Evolutionary conservation across 2,888 invertebrate species (phyloP).

Genomic region (Zaprionus lineosus): DNA sequence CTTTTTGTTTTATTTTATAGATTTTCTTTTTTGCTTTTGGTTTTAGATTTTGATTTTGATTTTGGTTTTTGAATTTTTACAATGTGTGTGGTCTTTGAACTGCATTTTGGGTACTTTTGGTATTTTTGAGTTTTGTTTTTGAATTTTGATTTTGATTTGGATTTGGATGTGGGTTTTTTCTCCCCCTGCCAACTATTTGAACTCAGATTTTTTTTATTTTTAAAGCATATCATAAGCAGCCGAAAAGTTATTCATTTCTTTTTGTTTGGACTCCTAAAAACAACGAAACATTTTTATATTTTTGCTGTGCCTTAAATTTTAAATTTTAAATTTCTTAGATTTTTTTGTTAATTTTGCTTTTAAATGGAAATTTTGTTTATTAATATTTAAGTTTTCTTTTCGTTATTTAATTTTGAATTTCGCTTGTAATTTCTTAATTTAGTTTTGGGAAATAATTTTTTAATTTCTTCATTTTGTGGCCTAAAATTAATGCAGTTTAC

Average conservation of each 20-base stretch:
- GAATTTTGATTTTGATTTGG: conserved; percentile 46
- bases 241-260: conserved; percentile 49
- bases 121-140: conserved; percentile 28
- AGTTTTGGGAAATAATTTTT: conserved; percentile 39
- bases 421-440: conserved; percentile 41
- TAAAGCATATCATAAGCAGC: conserved; percentile 61
- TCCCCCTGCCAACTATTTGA: conserved; percentile 41
- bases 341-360: conserved; percentile 45
- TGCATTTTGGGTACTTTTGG: conserved; percentile 13
- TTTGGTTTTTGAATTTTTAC: conserved; percentile 49
- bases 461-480: conserved; percentile 51
- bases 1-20: no score
- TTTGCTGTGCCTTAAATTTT: conserved; percentile 73
- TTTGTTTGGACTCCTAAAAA: conserved; percentile 79
- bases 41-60: conserved; percentile 49
- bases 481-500: conserved; percentile 68
- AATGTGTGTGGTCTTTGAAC: no score
- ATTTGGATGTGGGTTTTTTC: conserved; percentile 21
- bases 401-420: background rate
- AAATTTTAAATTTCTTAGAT: no score
- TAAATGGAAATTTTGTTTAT: conserved; percentile 51
- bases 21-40: conserved; percentile 26
- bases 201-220: conserved; percentile 36
- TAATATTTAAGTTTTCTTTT: conserved; percentile 49
- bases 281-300: conserved; percentile 76